These are phyloP conservation scores for Acanthurus leucopareius DNA, from an alignment of 2,797 vertebrate species.

Conservation along the genomic window DNA sequence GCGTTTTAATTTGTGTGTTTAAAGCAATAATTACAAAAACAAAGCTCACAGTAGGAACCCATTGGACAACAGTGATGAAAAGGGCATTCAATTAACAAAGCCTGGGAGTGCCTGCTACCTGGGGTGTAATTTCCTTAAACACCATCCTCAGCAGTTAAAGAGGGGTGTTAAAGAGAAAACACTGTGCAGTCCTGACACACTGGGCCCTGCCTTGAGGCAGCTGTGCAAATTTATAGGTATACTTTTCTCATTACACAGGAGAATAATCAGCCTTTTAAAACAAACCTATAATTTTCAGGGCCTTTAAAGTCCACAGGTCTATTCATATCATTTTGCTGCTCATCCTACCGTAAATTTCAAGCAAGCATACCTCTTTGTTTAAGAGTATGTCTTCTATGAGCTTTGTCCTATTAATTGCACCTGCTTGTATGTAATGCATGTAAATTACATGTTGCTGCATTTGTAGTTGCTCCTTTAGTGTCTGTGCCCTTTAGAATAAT, in stretches of 20 bases:
- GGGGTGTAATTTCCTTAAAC: slow-evolving; percentile 82
- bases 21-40: slow-evolving; percentile 64
- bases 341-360: slow-evolving; percentile 21
- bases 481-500: slow-evolving; percentile 12
- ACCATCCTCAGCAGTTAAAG: slow-evolving; percentile 73
- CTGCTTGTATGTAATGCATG: slow-evolving; percentile 2
- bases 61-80: slow-evolving; percentile 68
- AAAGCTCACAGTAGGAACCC: slow-evolving; percentile 59
- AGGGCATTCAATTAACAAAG: slow-evolving; percentile 73
- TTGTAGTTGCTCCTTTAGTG: slow-evolving; percentile 4
- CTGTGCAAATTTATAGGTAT: slow-evolving; percentile 73
- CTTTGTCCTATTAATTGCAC: slow-evolving; percentile 18
- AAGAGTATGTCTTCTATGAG: neutral
- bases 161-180: slow-evolving; percentile 68
- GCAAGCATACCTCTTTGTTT: neutral
- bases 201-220: slow-evolving; percentile 66
- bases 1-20: slow-evolving; percentile 66
- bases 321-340: slow-evolving; percentile 45
- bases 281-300: slow-evolving; percentile 72
- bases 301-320: slow-evolving; percentile 59
- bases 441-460: slow-evolving; percentile 7
- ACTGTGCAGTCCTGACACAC: slow-evolving; percentile 63
- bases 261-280: slow-evolving; percentile 80
- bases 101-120: slow-evolving; percentile 70
- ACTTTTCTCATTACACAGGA: slow-evolving; percentile 74